Evolutionary conservation across 2,113 vertebrate species (phyloP).

Genomic region (Hypomesus transpacificus): DNA sequence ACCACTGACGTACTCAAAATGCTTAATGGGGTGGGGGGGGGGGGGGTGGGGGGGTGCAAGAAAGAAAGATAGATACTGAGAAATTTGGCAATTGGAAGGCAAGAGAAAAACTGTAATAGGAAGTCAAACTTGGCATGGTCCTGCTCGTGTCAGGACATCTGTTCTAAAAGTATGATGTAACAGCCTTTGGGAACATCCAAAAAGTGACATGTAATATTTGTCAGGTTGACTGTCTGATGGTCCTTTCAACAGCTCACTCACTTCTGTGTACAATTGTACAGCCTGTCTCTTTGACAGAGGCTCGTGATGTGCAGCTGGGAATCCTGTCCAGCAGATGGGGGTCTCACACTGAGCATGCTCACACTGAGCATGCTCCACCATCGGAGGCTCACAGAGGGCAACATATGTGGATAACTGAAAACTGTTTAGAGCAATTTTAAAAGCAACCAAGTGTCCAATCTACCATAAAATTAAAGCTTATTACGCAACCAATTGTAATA

Average conservation of each 20-base stretch:
- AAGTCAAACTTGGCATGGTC: neutral
- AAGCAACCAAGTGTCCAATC: neutral
- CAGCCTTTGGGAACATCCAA: neutral
- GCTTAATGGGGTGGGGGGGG: conserved; percentile 25
- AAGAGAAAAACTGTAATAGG: neutral
- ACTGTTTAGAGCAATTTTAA: neutral
- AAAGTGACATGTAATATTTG: neutral
- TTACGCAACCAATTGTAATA: neutral
- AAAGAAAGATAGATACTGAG: neutral
- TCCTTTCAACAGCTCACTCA: neutral
- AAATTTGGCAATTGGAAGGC: neutral
- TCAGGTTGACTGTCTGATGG: conserved; percentile 2
- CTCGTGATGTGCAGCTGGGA: neutral
- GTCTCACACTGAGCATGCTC: neutral
- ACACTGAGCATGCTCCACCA: neutral
- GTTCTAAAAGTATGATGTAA: neutral
- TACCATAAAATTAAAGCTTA: neutral
- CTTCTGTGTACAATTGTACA: neutral
- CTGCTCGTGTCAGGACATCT: neutral
- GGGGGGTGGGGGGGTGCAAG: neutral
- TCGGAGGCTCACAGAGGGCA: neutral
- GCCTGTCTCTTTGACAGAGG: neutral
- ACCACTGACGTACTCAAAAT: conserved; percentile 27
- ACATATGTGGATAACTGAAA: neutral
- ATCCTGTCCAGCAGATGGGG: conserved; percentile 25